Evolutionary conservation across 2,797 vertebrate genomes (phyloP).

Genomic region (Coregonus ussuriensis): DNA sequence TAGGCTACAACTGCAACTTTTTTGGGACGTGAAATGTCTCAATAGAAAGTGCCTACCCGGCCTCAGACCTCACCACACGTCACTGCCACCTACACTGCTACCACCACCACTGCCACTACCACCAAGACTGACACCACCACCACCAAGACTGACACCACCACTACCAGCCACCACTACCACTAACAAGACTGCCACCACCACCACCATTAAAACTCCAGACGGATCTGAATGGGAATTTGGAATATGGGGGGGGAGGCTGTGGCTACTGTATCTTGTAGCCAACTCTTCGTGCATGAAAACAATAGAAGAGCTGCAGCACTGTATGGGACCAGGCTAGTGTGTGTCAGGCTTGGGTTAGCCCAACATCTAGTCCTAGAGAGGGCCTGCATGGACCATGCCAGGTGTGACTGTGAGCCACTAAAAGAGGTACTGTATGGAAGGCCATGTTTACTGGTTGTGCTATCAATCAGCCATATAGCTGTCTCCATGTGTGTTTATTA

Average conservation of each 20-base stretch:
- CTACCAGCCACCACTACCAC: background rate
- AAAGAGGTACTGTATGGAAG: background rate
- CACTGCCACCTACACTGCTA: no score
- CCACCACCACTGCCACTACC: no score
- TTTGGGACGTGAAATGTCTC: no score
- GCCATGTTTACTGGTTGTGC: background rate
- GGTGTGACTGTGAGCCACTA: background rate
- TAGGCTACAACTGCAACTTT: no score
- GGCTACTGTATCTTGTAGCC: no score
- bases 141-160: background rate
- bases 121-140: background rate
- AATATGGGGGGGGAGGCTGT: no score
- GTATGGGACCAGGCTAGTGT: background rate
- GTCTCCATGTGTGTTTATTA: background rate
- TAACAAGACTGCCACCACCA: background rate
- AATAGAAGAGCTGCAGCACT: no score
- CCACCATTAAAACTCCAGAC: background rate
- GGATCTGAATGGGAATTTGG: no score
- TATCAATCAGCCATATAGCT: background rate
- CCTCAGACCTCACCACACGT: no score
- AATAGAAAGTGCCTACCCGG: no score
- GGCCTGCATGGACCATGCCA: background rate
- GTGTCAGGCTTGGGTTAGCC: background rate
- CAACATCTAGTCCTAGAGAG: background rate
- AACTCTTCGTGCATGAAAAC: no score